These are phyloP conservation scores for Takifugu flavidus DNA, from an alignment of 2,113 vertebrate genomes.

Conservation along the genomic window DNA sequence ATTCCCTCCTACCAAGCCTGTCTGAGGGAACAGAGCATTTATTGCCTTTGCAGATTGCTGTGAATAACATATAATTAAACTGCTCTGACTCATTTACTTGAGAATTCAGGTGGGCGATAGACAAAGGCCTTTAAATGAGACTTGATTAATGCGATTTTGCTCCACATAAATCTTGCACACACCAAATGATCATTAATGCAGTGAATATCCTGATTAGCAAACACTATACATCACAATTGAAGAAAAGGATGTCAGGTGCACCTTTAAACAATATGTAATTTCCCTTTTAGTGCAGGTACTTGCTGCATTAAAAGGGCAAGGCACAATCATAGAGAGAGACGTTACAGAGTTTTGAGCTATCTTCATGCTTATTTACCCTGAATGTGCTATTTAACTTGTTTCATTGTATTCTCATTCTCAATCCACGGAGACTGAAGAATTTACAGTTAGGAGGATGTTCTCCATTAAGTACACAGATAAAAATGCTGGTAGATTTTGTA, in stretches of 20 bases:
- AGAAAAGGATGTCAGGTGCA: not conserved
- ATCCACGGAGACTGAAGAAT: conserved; percentile 10
- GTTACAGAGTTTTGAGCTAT: too few relatives aligned
- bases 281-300: conserved; percentile 1
- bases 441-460: conserved; percentile 37
- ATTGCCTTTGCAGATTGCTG: conserved; percentile 27
- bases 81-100: conserved; percentile 47
- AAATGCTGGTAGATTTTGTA: conserved; percentile 49
- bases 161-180: too few relatives aligned
- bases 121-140: conserved; percentile 51
- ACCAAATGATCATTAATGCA: conserved; percentile 5
- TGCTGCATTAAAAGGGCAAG: not conserved
- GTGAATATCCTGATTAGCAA: conserved; percentile 19
- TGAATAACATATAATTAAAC: conserved; percentile 57
- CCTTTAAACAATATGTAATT: not conserved
- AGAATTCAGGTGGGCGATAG: conserved; percentile 21
- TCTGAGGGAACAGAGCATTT: conserved; percentile 7
- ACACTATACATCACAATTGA: conserved; percentile 16
- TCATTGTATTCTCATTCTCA: conserved; percentile 17
- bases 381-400: conserved; percentile 1
- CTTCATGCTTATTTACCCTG: conserved; percentile 13
- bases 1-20: conserved; percentile 14
- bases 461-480: conserved; percentile 22
- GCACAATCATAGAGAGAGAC: too few relatives aligned
- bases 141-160: conserved; percentile 41